These are phyloP conservation scores for Melanotaenia pygmaea DNA, from an alignment of 2,797 vertebrate genomes.

Conservation along the genomic window DNA sequence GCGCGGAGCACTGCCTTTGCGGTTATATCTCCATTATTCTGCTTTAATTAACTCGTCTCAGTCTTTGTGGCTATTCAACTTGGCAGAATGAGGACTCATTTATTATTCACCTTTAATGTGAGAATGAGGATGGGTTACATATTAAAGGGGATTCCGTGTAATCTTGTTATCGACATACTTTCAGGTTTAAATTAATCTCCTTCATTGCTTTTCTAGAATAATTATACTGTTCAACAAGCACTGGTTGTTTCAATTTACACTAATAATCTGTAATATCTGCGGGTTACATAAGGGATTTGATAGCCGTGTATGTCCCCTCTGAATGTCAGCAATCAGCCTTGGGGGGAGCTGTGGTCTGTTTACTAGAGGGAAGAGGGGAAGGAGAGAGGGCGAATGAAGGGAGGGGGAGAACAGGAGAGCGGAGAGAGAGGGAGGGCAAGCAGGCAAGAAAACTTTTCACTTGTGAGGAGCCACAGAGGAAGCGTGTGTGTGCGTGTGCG, in stretches of 20 bases:
- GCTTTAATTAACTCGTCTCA: slow-evolving; percentile 60
- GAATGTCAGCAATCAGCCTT: slow-evolving; percentile 85
- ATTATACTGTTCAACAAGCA: slow-evolving; percentile 5
- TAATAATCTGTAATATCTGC: slow-evolving; percentile 58
- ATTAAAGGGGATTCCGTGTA: slow-evolving; percentile 14
- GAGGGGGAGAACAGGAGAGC: slow-evolving; percentile 69
- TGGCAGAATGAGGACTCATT: slow-evolving; percentile 58
- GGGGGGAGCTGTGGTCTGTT: slow-evolving; percentile 88
- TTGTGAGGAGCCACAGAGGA: slow-evolving; percentile 81
- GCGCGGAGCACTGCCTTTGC: background rate
- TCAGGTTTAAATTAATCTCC: background rate
- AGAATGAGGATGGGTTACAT: slow-evolving; percentile 28
- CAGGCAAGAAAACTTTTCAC: slow-evolving; percentile 85
- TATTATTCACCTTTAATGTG: slow-evolving; percentile 59
- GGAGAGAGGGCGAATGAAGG: slow-evolving; percentile 76
- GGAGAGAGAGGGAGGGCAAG: slow-evolving; percentile 65
- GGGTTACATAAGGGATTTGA: slow-evolving; percentile 76
- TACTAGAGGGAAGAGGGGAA: slow-evolving; percentile 82
- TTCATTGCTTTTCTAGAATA: background rate
- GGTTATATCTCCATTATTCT: slow-evolving; percentile 25
- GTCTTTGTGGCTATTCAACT: slow-evolving; percentile 35
- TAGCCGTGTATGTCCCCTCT: slow-evolving; percentile 66
- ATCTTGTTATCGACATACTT: slow-evolving; percentile 11
- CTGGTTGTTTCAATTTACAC: slow-evolving; percentile 21
- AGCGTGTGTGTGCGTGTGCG: slow-evolving; percentile 80